Conservation (phyloP, 2,888 invertebrate species). For the Ormyrus pomaceus region DNA sequence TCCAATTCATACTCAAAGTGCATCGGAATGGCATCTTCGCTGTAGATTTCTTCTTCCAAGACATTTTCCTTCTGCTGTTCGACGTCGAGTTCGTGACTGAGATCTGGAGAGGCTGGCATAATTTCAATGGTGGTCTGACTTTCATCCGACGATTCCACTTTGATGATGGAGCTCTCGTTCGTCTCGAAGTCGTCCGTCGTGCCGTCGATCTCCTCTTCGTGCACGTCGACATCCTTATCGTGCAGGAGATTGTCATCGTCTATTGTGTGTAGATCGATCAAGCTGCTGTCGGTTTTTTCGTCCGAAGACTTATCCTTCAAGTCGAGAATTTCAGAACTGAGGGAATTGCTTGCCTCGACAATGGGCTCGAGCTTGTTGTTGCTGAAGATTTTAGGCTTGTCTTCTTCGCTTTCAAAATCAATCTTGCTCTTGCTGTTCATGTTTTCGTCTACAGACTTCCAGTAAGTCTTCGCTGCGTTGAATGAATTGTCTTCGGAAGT, state of each 20-base stretch:
- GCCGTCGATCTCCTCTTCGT: conserved; percentile 52
- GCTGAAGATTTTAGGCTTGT: not conserved
- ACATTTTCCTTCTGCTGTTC: conserved; percentile 7
- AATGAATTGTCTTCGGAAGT: conserved; percentile 7
- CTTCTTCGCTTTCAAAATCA: conserved; percentile 41
- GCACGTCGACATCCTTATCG: conserved; percentile 52
- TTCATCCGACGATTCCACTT: conserved; percentile 72
- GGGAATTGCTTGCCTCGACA: conserved; percentile 30
- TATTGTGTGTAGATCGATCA: not conserved
- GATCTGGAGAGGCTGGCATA: conserved; percentile 68
- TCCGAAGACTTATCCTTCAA: not conserved
- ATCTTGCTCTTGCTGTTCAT: conserved; percentile 59
- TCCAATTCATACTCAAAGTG: conserved; percentile 70
- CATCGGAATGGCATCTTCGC: conserved; percentile 68
- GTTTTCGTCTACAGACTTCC: conserved; percentile 58
- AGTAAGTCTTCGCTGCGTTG: conserved; percentile 30
- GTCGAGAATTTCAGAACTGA: conserved; percentile 14
- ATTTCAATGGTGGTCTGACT: conserved; percentile 72
- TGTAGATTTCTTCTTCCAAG: conserved; percentile 58
- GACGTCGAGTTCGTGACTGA: conserved; percentile 33
- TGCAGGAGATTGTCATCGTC: conserved; percentile 23
- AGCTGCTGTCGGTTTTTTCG: conserved; percentile 4
- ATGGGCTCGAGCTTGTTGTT: conserved; percentile 42
- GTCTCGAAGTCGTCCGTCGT: conserved; percentile 51
- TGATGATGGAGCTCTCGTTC: conserved; percentile 64